Conservation (phyloP, 2,797 vertebrate genomes). For the Micropoecilia bifurca region DNA sequence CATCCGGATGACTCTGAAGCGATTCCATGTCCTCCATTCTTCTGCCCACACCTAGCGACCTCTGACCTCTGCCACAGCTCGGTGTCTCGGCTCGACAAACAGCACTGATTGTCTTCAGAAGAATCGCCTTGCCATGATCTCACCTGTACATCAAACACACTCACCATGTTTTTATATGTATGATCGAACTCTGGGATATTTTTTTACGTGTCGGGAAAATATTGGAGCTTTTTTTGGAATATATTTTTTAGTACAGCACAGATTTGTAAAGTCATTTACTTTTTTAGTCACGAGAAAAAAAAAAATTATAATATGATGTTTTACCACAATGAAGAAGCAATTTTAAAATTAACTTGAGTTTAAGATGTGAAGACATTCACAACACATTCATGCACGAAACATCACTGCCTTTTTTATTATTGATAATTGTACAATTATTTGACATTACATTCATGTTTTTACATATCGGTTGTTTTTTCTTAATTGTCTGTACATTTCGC, state of each 20-base stretch:
- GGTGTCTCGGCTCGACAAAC: conserved; percentile 44
- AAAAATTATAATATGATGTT: conserved; percentile 43
- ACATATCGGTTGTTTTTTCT: conserved; percentile 3
- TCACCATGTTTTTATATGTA: conserved; percentile 52
- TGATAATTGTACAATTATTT: conserved; percentile 24
- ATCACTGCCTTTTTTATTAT: conserved; percentile 54
- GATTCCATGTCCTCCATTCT: conserved; percentile 90
- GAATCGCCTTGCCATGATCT: conserved; percentile 46
- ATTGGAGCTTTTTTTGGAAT: conserved; percentile 65
- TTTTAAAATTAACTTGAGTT: conserved; percentile 19
- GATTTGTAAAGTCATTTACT: conserved; percentile 80
- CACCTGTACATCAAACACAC: conserved; percentile 52
- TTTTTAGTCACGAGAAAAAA: conserved; percentile 72
- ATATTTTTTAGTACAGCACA: conserved; percentile 78
- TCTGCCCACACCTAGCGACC: conserved; percentile 88
- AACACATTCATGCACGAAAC: conserved; percentile 36
- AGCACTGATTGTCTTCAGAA: conserved; percentile 53
- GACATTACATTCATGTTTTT: conserved; percentile 36
- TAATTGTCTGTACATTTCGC: conserved; percentile 18
- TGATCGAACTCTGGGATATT: conserved; percentile 71
- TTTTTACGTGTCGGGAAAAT: conserved; percentile 67
- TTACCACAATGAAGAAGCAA: conserved; percentile 63
- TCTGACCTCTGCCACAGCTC: conserved; percentile 51
- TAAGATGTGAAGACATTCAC: conserved; percentile 42
- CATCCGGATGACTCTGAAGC: conserved; percentile 95